Evolutionary conservation across 1,140 invertebrate genomes (phyloP).

Genomic region (Brachionus sp.): DNA sequence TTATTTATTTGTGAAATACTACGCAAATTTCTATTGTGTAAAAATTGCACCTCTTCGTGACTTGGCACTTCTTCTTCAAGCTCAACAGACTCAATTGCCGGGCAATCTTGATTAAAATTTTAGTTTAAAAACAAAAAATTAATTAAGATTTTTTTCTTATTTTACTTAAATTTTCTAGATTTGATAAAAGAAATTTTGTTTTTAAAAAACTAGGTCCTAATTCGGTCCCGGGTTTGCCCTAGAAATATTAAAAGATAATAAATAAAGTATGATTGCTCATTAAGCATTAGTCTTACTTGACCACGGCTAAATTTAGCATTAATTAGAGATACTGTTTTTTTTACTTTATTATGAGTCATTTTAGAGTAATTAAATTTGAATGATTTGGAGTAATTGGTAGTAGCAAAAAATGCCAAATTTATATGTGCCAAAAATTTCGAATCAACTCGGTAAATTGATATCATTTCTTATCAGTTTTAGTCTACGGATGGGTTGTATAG

Average conservation of each 20-base stretch:
- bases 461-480: not conserved
- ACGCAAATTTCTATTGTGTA: not conserved
- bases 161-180: conserved; percentile 41
- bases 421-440: not conserved
- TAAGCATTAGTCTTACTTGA: not conserved
- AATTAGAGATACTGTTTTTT: conserved; percentile 32
- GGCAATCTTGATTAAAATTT: not conserved
- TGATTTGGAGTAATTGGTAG: not conserved
- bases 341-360: not conserved
- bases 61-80: not conserved
- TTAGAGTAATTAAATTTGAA: not conserved
- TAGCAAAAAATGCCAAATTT: not conserved
- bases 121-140: not conserved
- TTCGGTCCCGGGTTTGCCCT: conserved; percentile 41
- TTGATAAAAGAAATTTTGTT: conserved; percentile 26
- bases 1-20: not conserved
- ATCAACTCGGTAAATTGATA: not conserved
- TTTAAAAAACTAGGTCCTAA: conserved; percentile 24
- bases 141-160: not conserved
- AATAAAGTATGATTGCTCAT: not conserved
- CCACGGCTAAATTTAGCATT: conserved; percentile 19
- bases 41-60: conserved; percentile 18
- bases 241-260: not conserved
- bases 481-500: not conserved
- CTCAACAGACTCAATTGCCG: not conserved